These are phyloP conservation scores for Distichodus sexfasciatus DNA, from an alignment of 2,797 vertebrate genomes.

Conservation along the genomic window DNA sequence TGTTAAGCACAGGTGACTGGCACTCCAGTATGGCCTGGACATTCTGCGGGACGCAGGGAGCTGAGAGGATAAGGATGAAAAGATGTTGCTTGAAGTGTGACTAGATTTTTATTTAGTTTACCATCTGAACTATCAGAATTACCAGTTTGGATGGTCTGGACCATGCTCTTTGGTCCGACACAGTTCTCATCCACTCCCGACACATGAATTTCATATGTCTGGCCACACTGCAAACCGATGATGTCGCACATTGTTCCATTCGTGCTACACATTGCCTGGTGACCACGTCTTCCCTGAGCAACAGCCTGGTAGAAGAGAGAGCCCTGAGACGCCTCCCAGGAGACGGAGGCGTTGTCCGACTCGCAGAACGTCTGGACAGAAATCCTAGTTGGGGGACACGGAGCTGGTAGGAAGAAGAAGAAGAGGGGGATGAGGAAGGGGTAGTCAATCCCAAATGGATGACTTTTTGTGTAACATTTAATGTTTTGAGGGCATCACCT, in stretches of 20 bases:
- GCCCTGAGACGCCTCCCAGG: conserved; percentile 67
- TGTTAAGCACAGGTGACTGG: conserved; percentile 62
- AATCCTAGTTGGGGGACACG: conserved; percentile 68
- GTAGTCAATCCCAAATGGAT: not conserved
- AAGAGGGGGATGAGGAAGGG: too few relatives aligned
- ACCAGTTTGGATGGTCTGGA: conserved; percentile 62
- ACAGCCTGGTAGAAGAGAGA: conserved; percentile 65
- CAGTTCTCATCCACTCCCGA: conserved; percentile 64
- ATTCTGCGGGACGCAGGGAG: conserved; percentile 70
- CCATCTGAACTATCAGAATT: not conserved
- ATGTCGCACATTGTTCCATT: conserved; percentile 64
- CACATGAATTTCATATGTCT: conserved; percentile 65
- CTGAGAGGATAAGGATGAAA: conserved; percentile 52
- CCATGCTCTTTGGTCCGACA: conserved; percentile 61
- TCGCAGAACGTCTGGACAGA: conserved; percentile 59
- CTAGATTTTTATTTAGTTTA: not conserved
- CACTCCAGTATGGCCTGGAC: conserved; percentile 63
- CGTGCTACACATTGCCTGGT: conserved; percentile 60
- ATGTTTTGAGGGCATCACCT: conserved; percentile 57
- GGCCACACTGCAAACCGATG: conserved; percentile 64
- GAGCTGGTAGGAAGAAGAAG: too few relatives aligned
- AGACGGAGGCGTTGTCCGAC: conserved; percentile 60
- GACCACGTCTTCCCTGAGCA: conserved; percentile 56
- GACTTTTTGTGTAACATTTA: not conserved
- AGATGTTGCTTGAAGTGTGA: too few relatives aligned